Percentiles rank a stretch among this genome's conserved stretches.
Conservation (phyloP, 2,113 vertebrate genomes). For the Pitta sordida region DNA sequence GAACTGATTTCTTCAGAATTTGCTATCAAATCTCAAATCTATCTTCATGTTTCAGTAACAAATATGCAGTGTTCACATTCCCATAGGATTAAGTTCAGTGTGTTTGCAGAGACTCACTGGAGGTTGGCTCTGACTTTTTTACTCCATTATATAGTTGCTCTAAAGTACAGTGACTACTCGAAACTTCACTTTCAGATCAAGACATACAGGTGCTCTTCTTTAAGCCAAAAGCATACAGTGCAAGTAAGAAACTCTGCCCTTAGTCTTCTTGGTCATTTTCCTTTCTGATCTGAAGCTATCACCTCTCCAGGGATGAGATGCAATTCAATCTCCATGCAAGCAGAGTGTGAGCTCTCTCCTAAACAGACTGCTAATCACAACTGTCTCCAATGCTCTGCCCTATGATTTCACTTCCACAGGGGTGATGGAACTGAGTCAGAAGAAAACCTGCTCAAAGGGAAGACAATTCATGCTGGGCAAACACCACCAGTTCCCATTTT, state of each 20-base stretch:
- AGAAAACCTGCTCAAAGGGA: neutral
- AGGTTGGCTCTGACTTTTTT: neutral
- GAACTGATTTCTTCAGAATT: neutral
- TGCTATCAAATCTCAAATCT: neutral
- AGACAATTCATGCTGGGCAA: neutral
- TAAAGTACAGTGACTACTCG: neutral
- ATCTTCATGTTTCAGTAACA: neutral
- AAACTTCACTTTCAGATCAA: neutral
- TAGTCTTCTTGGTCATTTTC: neutral
- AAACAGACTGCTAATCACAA: neutral
- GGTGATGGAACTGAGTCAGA: neutral
- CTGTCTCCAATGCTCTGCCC: neutral
- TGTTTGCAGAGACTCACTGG: neutral
- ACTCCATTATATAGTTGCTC: neutral
- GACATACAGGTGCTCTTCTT: neutral
- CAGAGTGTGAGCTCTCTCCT: neutral
- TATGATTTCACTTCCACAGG: neutral
- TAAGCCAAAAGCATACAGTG: neutral
- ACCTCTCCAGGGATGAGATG: neutral
- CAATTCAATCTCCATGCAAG: neutral
- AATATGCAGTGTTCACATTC: neutral
- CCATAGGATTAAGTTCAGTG: neutral
- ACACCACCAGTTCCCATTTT: neutral
- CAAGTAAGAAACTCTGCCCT: neutral
- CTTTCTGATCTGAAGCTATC: neutral